These are phyloP conservation scores for Tympanuchus pallidicinctus DNA, from an alignment of 2,113 vertebrate species.

Conservation along the genomic window DNA sequence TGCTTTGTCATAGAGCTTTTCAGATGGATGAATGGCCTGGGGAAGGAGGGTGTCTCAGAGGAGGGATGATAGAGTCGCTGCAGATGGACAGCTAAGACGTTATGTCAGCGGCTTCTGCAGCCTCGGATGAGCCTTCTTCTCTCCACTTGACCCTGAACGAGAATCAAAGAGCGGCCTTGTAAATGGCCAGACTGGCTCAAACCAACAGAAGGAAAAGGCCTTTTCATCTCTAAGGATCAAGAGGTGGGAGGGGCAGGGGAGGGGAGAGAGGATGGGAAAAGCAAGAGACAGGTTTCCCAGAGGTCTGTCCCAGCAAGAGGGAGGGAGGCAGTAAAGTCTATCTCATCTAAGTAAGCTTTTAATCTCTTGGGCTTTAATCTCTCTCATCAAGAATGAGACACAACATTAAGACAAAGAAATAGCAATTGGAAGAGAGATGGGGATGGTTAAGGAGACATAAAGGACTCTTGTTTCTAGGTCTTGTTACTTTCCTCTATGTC, in stretches of 20 bases:
- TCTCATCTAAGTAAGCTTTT: constrained; percentile 74
- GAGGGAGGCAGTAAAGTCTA: constrained; percentile 35
- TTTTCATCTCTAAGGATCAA: constrained; percentile 52
- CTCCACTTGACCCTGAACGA: not conserved
- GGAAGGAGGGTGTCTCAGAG: not conserved
- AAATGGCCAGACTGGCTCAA: not conserved
- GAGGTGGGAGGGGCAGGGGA: not conserved
- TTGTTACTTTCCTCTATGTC: not conserved
- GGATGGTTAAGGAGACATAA: not conserved
- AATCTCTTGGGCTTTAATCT: constrained; percentile 76
- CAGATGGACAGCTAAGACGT: not conserved
- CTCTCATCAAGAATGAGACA: constrained; percentile 49
- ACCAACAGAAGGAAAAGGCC: not conserved
- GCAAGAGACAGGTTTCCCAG: not conserved
- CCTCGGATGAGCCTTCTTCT: not conserved
- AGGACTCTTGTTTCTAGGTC: not conserved
- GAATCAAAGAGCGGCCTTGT: not conserved
- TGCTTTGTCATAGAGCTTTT: not conserved
- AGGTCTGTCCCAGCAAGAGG: constrained; percentile 25
- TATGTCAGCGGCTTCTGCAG: not conserved
- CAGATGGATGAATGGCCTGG: not conserved
- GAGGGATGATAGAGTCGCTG: not conserved
- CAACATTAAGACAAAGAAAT: constrained; percentile 11
- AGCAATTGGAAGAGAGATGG: not conserved
- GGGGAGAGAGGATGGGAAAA: not conserved